Evolutionary conservation across 2,797 vertebrate species (phyloP), one percentile per base, ranked within the genome.

Genomic region (Rallus crepitans): DNA sequence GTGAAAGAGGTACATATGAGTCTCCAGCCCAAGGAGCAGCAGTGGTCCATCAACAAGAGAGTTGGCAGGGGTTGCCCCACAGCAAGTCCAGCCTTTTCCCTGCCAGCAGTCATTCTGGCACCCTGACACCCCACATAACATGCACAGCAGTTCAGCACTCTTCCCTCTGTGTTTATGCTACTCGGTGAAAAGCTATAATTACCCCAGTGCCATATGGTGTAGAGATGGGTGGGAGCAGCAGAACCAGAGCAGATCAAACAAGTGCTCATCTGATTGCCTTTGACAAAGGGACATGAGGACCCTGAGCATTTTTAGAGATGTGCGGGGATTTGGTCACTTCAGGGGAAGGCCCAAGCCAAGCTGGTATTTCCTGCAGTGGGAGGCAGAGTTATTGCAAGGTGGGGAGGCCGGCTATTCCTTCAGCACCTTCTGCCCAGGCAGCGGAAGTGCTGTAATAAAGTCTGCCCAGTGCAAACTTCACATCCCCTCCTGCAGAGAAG

Each of bases 11-110:
- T 7, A 15, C 1, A 2, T 3, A 6, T 33, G 11, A 82, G 52
- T 60, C 59, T 72, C 47, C 66, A 92, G 45, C 9, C 30, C 30
- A 18, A 57, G 56, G 15, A 85, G 40, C 9, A 80, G 33, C 25
- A 71, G 45, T 11, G 61, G 8, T 37, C 8, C 39, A 28, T 6
- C 5, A 39, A 39, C 3, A 7, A 86, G 16, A 79, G 27, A 88
- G 28, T 3, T 0, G 0, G 11, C 19, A 33, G 35, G 18, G 31
- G 18, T 77, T 31, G 24, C 12, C 7, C 10, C 3, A 2, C 40
- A 82, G 14, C 2, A 1, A 53, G 30, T 50, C 12, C 71, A 59
- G 28, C 9, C 47, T 68, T 69, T 55, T 76, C 39, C 23, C 17
- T 3, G 2, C 7, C 11, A 15, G 39, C 45, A 61, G 16, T 71